Percentiles rank a stretch among this genome's conserved stretches.
These are phyloP conservation scores for Galerucella pusilla DNA, from an alignment of 2,888 invertebrate genomes.

Conservation along the genomic window DNA sequence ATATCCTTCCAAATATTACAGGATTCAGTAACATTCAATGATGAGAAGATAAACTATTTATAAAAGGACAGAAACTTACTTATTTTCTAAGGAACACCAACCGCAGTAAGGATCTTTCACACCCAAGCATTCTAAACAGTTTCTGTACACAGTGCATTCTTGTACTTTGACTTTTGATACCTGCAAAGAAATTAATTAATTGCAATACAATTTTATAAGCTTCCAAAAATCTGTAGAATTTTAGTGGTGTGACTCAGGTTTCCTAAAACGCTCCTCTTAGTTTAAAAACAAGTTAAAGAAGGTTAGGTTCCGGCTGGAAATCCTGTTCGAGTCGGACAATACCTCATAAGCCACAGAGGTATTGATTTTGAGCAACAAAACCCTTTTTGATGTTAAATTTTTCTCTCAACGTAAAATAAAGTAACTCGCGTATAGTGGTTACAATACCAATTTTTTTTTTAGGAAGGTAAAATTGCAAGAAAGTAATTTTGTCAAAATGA, in stretches of 20 bases:
- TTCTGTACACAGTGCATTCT: constrained; percentile 91
- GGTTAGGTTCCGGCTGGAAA: too few species aligned
- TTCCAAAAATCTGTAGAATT: too few species aligned
- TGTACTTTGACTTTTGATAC: constrained; percentile 93
- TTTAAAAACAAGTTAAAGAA: too few species aligned
- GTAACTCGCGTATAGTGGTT: background rate
- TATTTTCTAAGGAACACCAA: constrained; percentile 96
- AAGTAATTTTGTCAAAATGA: background rate
- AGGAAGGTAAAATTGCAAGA: background rate
- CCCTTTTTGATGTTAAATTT: too few species aligned
- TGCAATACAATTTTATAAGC: background rate
- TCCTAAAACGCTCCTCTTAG: too few species aligned
- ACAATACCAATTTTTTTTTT: background rate
- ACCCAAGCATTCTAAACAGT: constrained; percentile 91
- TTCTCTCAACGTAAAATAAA: too few species aligned
- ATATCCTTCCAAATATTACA: too few species aligned
- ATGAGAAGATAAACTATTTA: background rate
- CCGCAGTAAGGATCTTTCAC: constrained; percentile 97
- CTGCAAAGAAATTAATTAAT: constrained; percentile 55
- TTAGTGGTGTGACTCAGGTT: too few species aligned
- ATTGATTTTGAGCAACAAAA: too few species aligned
- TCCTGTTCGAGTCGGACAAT: too few species aligned
- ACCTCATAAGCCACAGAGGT: too few species aligned
- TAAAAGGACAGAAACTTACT: constrained; percentile 65
- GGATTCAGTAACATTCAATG: too few species aligned